phyloP scores from a whole-genome alignment of 1,140 invertebrate species.

The Anadara kagoshimensis region DNA sequence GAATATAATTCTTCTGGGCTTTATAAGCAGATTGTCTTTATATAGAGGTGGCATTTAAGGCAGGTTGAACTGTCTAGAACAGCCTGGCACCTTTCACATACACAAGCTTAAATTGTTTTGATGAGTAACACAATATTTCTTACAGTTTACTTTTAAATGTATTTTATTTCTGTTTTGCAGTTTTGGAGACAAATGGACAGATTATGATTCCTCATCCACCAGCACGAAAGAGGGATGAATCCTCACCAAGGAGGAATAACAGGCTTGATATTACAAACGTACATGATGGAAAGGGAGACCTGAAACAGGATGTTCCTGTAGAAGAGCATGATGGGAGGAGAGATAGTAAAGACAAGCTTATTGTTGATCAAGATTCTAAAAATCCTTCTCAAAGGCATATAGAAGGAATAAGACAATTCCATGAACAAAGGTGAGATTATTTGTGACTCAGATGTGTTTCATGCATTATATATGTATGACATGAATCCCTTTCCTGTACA shows the following conservation, averaged over 20 bases:
- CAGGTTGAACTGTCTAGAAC: too few species aligned
- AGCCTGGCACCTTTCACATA: too few species aligned
- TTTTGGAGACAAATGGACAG: neutral
- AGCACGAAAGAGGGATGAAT: conserved; percentile 17
- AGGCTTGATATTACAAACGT: conserved; percentile 2
- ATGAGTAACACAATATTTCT: too few species aligned
- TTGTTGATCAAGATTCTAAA: conserved; percentile 2
- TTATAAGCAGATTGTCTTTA: too few species aligned
- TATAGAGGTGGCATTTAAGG: too few species aligned
- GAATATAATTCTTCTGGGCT: too few species aligned
- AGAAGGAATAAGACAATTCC: conserved; percentile 59
- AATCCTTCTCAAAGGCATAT: conserved; percentile 49
- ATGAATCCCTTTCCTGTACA: too few species aligned
- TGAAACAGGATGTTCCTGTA: neutral
- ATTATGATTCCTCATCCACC: conserved; percentile 35
- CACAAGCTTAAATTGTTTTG: too few species aligned
- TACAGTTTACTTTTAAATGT: too few species aligned
- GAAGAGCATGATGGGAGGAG: neutral
- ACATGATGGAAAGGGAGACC: conserved; percentile 5
- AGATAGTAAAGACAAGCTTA: conserved; percentile 3
- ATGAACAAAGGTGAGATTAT: conserved; percentile 63
- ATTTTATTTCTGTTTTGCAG: neutral
- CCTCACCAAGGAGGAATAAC: conserved; percentile 19
- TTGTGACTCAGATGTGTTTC: neutral
- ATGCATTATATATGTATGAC: too few species aligned